Percentiles rank a stretch among this genome's conserved stretches.
phyloP scores from a whole-genome alignment of 2,113 vertebrate species.

The Macquaria ambigua region DNA sequence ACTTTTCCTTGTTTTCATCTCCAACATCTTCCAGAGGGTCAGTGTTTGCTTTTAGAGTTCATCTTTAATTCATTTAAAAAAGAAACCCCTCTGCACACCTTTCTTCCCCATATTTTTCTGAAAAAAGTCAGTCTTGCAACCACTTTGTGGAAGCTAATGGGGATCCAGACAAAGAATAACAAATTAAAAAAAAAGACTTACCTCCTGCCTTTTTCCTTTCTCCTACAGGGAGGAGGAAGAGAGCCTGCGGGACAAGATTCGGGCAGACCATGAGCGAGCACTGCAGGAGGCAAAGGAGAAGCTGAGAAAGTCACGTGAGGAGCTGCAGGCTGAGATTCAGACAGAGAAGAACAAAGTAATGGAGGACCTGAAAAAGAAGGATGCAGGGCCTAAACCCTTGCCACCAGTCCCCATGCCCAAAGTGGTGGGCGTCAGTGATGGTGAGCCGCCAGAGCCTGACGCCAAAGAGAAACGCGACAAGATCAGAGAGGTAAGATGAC shows the following conservation, averaged over 20 bases:
- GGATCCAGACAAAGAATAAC: not conserved
- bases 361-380: constrained; percentile 92
- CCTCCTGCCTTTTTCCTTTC: not conserved
- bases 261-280: constrained; percentile 96
- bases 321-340: constrained; percentile 96
- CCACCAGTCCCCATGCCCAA: constrained; percentile 95
- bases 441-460: constrained; percentile 91
- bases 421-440: constrained; percentile 91
- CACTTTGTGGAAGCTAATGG: not conserved
- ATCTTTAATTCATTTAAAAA: not conserved
- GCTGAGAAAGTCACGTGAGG: constrained; percentile 94
- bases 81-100: not conserved
- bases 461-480: constrained; percentile 95
- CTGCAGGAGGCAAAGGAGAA: constrained; percentile 99
- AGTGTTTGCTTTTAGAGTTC: not conserved
- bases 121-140: too few relatives aligned
- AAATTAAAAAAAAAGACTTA: not conserved
- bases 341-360: constrained; percentile 95
- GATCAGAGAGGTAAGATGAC: constrained; percentile 92
- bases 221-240: constrained; percentile 94
- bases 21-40: not conserved
- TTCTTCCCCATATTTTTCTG: not conserved
- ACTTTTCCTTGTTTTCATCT: not conserved
- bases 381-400: constrained; percentile 87
- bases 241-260: constrained; percentile 96